Conservation (phyloP, 2,113 vertebrate species). For the Chaenogobius annularis region DNA sequence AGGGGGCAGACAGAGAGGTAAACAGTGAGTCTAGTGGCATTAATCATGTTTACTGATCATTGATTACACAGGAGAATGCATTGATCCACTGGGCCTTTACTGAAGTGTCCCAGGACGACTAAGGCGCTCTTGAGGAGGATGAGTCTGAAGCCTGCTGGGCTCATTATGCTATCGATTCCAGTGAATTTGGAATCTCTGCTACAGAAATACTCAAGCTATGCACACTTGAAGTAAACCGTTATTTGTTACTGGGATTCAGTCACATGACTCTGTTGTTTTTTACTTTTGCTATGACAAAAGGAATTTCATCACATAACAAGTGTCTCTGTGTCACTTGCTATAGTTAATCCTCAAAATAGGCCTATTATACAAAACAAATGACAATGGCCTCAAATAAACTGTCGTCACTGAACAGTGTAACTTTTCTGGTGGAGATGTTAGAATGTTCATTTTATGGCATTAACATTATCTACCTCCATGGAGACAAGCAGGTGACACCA, state of each 20-base stretch:
- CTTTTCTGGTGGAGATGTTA: no score
- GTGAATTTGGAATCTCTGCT: constrained; percentile 49
- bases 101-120: constrained; percentile 59
- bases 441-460: no score
- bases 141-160: constrained; percentile 48
- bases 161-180: constrained; percentile 64
- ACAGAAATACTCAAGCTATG: constrained; percentile 1
- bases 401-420: no score
- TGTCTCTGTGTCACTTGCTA: no score
- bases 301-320: no score
- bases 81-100: constrained; percentile 65
- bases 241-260: not conserved
- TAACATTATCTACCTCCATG: no score
- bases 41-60: constrained; percentile 70
- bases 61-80: constrained; percentile 66
- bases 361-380: no score
- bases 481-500: no score
- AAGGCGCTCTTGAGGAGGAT: constrained; percentile 54
- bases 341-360: no score
- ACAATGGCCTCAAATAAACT: no score
- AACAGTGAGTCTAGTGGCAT: constrained; percentile 54
- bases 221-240: constrained; percentile 2
- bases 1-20: constrained; percentile 21
- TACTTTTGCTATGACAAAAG: no score
- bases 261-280: not conserved